phyloP scores from a whole-genome alignment of 2,888 invertebrate genomes.

The Mythimna loreyi region DNA sequence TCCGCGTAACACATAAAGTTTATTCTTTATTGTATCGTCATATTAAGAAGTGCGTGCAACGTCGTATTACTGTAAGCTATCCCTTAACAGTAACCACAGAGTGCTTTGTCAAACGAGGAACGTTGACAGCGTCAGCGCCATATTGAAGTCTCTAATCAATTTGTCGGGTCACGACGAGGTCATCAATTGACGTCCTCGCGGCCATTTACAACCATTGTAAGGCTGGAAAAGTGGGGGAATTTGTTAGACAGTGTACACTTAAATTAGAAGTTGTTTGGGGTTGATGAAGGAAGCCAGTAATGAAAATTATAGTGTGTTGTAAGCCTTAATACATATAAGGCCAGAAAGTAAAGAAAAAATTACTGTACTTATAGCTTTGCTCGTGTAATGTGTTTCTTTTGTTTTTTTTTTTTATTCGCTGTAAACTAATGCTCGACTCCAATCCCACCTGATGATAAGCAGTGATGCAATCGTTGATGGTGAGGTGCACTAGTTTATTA shows the following conservation, averaged over 20 bases:
- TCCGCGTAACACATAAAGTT: no score
- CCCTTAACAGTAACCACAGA: slow-evolving; percentile 31
- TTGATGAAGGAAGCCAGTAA: not conserved
- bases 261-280: slow-evolving; percentile 24
- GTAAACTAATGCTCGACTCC: no score
- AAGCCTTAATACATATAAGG: no score
- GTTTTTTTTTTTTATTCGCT: no score
- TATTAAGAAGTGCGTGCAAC: not conserved
- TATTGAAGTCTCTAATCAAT: slow-evolving; percentile 47
- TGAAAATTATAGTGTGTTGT: not conserved
- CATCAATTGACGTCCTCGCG: slow-evolving; percentile 40
- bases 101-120: slow-evolving; percentile 42
- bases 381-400: no score
- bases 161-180: slow-evolving; percentile 35
- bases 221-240: slow-evolving; percentile 33
- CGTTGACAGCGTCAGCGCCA: slow-evolving; percentile 37
- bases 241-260: slow-evolving; percentile 14
- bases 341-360: no score
- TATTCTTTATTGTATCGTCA: not conserved
- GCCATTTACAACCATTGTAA: slow-evolving; percentile 29
- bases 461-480: no score
- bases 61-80: not conserved
- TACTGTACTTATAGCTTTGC: no score
- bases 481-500: no score
- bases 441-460: no score